Percentiles rank a stretch among this genome's conserved stretches.
These are phyloP conservation scores for Zaprionus lineosus DNA, from an alignment of 2,888 invertebrate species.

Conservation along the genomic window DNA sequence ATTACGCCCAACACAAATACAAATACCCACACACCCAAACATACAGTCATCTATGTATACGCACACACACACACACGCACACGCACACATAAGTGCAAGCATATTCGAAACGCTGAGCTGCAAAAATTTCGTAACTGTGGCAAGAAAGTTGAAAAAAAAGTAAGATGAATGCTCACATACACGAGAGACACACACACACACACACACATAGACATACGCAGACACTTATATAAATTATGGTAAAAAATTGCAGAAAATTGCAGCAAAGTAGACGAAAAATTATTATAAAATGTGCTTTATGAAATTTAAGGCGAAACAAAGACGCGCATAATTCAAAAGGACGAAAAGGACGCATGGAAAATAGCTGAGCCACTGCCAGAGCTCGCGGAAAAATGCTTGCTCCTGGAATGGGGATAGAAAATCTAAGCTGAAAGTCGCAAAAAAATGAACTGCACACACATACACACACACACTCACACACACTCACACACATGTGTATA, in stretches of 20 bases:
- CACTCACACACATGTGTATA: background rate
- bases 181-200: slow-evolving; percentile 23
- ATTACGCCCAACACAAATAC: slow-evolving; percentile 59
- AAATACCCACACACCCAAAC: slow-evolving; percentile 3
- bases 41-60: background rate
- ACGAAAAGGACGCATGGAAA: slow-evolving; percentile 31
- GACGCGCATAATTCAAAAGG: slow-evolving; percentile 65
- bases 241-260: slow-evolving; percentile 74
- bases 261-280: slow-evolving; percentile 75
- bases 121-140: slow-evolving; percentile 56
- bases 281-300: slow-evolving; percentile 75
- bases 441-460: slow-evolving; percentile 14
- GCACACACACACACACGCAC: slow-evolving; percentile 21
- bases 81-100: slow-evolving; percentile 28
- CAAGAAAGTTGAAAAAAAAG: slow-evolving; percentile 39
- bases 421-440: slow-evolving; percentile 48
- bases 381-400: background rate
- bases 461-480: no score
- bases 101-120: slow-evolving; percentile 59
- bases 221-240: slow-evolving; percentile 61
- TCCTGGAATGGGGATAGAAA: slow-evolving; percentile 4
- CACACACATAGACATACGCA: slow-evolving; percentile 5
- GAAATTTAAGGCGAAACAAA: slow-evolving; percentile 75
- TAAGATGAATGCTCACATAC: slow-evolving; percentile 37
- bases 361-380: slow-evolving; percentile 8